Conservation (phyloP, 2,113 vertebrate species). For the Nothoprocta pentlandii region DNA sequence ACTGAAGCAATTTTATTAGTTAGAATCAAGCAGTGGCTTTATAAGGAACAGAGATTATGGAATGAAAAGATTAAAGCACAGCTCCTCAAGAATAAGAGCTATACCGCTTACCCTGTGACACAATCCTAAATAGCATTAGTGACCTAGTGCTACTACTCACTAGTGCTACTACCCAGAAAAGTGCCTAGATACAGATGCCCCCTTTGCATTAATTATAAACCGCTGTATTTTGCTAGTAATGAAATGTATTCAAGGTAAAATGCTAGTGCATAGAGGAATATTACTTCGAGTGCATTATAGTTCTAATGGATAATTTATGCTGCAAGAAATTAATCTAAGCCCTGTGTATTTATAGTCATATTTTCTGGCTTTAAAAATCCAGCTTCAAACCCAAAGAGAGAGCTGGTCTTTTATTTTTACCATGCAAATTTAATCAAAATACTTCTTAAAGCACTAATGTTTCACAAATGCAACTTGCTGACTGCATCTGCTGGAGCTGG, state of each 20-base stretch:
- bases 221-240: slow-evolving; percentile 16
- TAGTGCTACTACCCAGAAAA: neutral
- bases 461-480: neutral
- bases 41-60: neutral
- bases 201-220: neutral
- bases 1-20: slow-evolving; percentile 2
- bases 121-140: slow-evolving; percentile 18
- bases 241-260: neutral
- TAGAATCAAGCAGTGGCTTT: neutral
- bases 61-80: slow-evolving; percentile 35
- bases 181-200: slow-evolving; percentile 3
- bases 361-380: neutral
- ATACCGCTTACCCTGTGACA: slow-evolving; percentile 10
- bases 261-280: slow-evolving; percentile 1
- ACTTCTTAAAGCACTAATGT: neutral
- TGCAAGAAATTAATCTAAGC: neutral
- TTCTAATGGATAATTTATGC: slow-evolving; percentile 10
- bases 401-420: neutral
- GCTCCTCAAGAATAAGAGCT: neutral
- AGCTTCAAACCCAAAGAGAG: neutral
- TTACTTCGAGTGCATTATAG: neutral
- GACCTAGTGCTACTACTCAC: neutral
- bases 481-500: neutral
- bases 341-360: neutral
- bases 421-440: neutral